These are phyloP conservation scores for Hirtodrosophila duncani DNA, from an alignment of 2,888 invertebrate species.

Conservation along the genomic window DNA sequence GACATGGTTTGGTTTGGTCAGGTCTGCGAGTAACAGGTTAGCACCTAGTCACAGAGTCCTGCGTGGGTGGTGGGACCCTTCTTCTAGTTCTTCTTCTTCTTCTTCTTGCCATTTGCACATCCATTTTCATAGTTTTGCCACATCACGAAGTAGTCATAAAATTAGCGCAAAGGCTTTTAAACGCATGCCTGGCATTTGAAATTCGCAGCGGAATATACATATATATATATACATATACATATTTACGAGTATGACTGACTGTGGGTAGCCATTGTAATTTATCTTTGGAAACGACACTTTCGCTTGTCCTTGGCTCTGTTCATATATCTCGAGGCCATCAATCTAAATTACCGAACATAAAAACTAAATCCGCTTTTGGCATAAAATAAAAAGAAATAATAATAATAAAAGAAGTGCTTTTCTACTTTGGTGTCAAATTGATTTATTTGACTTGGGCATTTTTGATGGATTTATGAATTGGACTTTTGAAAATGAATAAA, in stretches of 20 bases:
- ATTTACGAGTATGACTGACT: no score
- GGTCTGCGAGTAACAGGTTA: constrained; percentile 42
- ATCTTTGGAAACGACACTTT: constrained; percentile 44
- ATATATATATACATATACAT: no score
- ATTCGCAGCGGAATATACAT: no score
- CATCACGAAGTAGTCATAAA: constrained; percentile 59
- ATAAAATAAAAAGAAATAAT: constrained; percentile 37
- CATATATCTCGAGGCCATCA: constrained; percentile 42
- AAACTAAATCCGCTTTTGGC: not conserved
- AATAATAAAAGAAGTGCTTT: constrained; percentile 57
- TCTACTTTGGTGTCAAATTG: constrained; percentile 55
- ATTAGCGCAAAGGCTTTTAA: constrained; percentile 33
- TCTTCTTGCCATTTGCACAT: not conserved
- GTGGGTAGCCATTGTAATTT: constrained; percentile 19
- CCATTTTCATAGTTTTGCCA: constrained; percentile 23
- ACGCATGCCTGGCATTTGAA: no score
- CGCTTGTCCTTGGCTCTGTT: constrained; percentile 21
- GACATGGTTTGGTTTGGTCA: no score
- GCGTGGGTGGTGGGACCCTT: not conserved
- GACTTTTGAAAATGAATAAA: constrained; percentile 1
- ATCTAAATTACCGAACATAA: constrained; percentile 69
- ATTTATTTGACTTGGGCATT: constrained; percentile 46
- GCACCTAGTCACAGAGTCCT: constrained; percentile 4
- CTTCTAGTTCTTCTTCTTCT: not conserved
- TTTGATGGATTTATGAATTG: constrained; percentile 47